phyloP scores from a whole-genome alignment of 2,113 vertebrate species.

The Tupaia tana region DNA sequence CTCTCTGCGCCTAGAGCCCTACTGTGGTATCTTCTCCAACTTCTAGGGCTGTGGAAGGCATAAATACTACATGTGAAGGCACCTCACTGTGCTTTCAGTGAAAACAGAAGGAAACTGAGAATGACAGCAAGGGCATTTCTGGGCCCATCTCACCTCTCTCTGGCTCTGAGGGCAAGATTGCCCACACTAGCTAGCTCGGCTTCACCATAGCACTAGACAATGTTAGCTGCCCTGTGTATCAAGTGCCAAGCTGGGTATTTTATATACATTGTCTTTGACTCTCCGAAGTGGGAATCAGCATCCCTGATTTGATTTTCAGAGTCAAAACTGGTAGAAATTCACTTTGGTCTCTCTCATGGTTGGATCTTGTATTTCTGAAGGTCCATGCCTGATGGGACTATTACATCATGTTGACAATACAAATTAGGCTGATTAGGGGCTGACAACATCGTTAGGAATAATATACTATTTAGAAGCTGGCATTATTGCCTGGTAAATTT shows the following conservation, averaged over 20 bases:
- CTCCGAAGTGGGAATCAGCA: neutral
- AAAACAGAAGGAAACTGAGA: neutral
- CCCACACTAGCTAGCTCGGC: neutral
- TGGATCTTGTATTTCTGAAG: neutral
- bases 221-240: neutral
- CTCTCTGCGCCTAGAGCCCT: neutral
- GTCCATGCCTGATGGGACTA: neutral
- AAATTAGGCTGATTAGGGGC: conserved; percentile 55
- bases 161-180: neutral
- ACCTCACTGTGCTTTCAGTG: neutral
- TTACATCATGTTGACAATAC: conserved; percentile 57
- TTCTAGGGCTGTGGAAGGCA: neutral
- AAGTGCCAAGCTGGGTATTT: neutral
- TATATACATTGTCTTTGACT: neutral
- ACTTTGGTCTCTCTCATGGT: neutral
- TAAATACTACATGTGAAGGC: neutral
- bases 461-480: conserved; percentile 51
- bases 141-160: neutral
- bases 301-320: neutral
- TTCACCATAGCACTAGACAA: neutral
- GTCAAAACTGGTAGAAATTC: neutral
- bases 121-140: neutral
- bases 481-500: conserved; percentile 78
- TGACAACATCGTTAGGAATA: conserved; percentile 63
- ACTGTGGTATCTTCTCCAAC: neutral